Percentiles rank a stretch among this genome's conserved stretches.
These are phyloP conservation scores for Drosophila paulistorum DNA, from an alignment of 1,140 invertebrate species.

Conservation along the genomic window DNA sequence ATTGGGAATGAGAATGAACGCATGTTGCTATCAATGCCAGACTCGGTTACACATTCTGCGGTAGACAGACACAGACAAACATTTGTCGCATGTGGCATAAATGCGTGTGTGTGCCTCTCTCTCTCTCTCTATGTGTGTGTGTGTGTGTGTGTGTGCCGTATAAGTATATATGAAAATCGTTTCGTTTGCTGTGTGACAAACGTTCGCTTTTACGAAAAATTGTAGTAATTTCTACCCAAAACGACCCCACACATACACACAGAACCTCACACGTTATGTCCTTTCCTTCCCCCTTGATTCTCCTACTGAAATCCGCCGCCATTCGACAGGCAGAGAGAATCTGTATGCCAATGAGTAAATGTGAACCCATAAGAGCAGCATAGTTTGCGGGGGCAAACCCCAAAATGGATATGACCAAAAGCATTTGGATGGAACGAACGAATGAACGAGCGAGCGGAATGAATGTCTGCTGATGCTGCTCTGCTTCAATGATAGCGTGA, in stretches of 20 bases:
- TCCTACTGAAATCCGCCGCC: no score
- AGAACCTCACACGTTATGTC: slow-evolving; percentile 17
- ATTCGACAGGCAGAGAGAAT: slow-evolving; percentile 11
- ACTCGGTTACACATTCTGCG: slow-evolving; percentile 41
- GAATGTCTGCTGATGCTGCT: slow-evolving; percentile 18
- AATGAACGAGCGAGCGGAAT: neutral
- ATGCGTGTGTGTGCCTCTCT: slow-evolving; percentile 17
- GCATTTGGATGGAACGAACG: slow-evolving; percentile 12
- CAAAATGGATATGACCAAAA: slow-evolving; percentile 44
- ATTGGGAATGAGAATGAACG: slow-evolving; percentile 11
- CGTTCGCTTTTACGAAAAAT: slow-evolving; percentile 56
- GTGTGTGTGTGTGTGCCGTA: slow-evolving; percentile 9
- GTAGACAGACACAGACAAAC: slow-evolving; percentile 18
- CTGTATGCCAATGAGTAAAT: slow-evolving; percentile 39
- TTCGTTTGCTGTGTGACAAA: slow-evolving; percentile 53
- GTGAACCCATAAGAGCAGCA: slow-evolving; percentile 57
- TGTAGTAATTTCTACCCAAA: slow-evolving; percentile 66
- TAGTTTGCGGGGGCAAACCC: slow-evolving; percentile 43
- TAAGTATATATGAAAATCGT: slow-evolving; percentile 27
- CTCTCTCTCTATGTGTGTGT: slow-evolving; percentile 10
- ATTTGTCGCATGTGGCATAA: slow-evolving; percentile 50
- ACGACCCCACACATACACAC: slow-evolving; percentile 20
- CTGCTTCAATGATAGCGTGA: slow-evolving; percentile 73
- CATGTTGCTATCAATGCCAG: slow-evolving; percentile 46
- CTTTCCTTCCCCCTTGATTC: neutral